These are phyloP conservation scores for Anaspis maculata DNA, from an alignment of 2,888 invertebrate genomes.

Conservation along the genomic window DNA sequence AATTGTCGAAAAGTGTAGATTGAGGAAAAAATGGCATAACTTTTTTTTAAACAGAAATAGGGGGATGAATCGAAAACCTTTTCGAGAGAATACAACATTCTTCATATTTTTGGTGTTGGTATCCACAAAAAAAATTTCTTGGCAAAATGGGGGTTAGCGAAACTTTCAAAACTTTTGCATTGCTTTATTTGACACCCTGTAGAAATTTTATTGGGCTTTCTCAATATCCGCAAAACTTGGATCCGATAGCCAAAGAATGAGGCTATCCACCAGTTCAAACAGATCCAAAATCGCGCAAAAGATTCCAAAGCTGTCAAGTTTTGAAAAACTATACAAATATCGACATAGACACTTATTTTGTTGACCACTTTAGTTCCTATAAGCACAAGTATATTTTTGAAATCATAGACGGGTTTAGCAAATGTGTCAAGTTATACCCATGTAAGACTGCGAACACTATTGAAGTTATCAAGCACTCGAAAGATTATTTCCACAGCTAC, in stretches of 20 bases:
- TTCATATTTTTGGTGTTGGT: too few species aligned
- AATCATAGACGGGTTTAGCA: not conserved
- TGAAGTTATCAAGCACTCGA: not conserved
- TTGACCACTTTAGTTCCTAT: slow-evolving; percentile 3
- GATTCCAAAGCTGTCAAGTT: slow-evolving; percentile 27
- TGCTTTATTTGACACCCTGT: too few species aligned
- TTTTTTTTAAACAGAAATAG: too few species aligned
- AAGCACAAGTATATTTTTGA: not conserved
- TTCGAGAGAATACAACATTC: too few species aligned
- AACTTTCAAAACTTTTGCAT: too few species aligned
- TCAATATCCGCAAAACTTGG: too few species aligned
- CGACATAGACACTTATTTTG: slow-evolving; percentile 25
- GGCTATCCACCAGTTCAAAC: not conserved
- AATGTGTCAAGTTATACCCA: slow-evolving; percentile 1
- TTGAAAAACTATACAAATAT: slow-evolving; percentile 23
- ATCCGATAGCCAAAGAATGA: not conserved
- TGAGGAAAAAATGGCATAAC: too few species aligned
- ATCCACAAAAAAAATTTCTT: too few species aligned
- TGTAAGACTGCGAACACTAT: not conserved
- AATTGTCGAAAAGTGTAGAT: too few species aligned
- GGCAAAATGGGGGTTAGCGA: too few species aligned
- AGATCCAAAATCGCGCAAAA: slow-evolving; percentile 12
- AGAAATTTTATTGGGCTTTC: too few species aligned
- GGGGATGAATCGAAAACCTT: too few species aligned
- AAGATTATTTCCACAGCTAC: slow-evolving; percentile 1